These are phyloP conservation scores for Cisticola juncidis DNA, from an alignment of 2,113 vertebrate genomes.

Conservation along the genomic window DNA sequence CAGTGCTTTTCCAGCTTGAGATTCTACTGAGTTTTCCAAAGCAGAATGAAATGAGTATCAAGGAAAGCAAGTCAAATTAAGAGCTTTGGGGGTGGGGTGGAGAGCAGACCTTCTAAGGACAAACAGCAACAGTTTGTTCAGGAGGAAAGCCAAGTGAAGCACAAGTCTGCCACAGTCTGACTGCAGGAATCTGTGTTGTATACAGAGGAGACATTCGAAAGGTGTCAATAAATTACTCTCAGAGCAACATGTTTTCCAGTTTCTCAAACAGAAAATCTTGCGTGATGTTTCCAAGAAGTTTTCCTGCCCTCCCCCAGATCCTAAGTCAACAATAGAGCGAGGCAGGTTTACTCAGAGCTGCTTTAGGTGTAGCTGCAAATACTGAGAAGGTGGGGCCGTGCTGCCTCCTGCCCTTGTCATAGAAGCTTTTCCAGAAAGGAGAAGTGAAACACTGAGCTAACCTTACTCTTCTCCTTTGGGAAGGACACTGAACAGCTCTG, in stretches of 20 bases:
- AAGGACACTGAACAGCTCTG: background rate
- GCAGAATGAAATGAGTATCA: background rate
- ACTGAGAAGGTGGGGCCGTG: background rate
- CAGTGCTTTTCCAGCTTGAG: background rate
- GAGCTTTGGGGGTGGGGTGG: slow-evolving; percentile 20
- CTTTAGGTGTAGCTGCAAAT: slow-evolving; percentile 2
- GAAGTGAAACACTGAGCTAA: background rate
- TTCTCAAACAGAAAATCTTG: slow-evolving; percentile 62
- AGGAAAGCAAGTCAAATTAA: background rate
- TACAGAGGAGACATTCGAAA: slow-evolving; percentile 71
- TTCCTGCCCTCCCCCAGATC: background rate
- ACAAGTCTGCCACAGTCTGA: slow-evolving; percentile 58
- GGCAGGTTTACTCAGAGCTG: background rate
- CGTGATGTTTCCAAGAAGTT: slow-evolving; percentile 49
- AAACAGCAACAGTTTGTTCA: slow-evolving; percentile 58
- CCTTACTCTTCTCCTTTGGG: background rate
- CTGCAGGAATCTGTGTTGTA: slow-evolving; percentile 45
- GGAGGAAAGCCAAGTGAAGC: slow-evolving; percentile 59
- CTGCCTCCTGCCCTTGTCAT: background rate
- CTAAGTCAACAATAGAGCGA: slow-evolving; percentile 5
- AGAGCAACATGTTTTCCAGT: slow-evolving; percentile 64
- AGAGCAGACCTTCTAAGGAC: slow-evolving; percentile 61
- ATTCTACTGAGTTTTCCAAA: slow-evolving; percentile 26
- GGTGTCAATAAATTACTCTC: slow-evolving; percentile 67
- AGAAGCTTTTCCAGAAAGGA: background rate